phyloP scores from a whole-genome alignment of 2,113 vertebrate genomes.

The Chaetorhynchus papuensis region DNA sequence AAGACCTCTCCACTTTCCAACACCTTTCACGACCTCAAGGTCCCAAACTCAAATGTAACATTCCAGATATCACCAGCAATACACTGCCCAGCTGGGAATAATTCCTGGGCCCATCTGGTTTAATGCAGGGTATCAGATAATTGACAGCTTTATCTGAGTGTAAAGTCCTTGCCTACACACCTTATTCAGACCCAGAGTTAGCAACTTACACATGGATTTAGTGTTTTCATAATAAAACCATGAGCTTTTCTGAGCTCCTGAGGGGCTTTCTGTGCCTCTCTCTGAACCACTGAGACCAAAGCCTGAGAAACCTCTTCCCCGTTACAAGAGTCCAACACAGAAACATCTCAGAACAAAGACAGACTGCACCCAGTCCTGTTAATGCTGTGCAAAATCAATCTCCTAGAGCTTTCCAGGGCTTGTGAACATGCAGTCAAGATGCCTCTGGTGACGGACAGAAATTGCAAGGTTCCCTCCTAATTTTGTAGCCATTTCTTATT shows the following conservation, averaged over 20 bases:
- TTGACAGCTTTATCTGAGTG: not conserved
- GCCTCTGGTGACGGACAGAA: slow-evolving; percentile 16
- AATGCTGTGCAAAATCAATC: slow-evolving; percentile 1
- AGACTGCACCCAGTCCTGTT: not conserved
- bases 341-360: not conserved
- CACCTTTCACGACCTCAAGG: not conserved
- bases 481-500: slow-evolving; percentile 11
- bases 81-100: not conserved
- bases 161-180: not conserved
- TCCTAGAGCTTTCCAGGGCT: not conserved
- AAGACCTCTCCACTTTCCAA: not conserved
- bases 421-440: slow-evolving; percentile 30
- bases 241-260: not conserved
- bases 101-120: not conserved
- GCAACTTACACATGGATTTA: not conserved
- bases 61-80: not conserved
- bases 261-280: not conserved
- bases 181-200: not conserved
- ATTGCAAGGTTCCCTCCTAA: not conserved
- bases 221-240: not conserved
- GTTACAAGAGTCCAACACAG: not conserved
- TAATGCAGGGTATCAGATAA: not conserved
- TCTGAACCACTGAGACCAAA: not conserved
- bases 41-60: not conserved
- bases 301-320: not conserved